Conservation (phyloP, 2,888 invertebrate genomes). For the Luperina nickerlii region DNA sequence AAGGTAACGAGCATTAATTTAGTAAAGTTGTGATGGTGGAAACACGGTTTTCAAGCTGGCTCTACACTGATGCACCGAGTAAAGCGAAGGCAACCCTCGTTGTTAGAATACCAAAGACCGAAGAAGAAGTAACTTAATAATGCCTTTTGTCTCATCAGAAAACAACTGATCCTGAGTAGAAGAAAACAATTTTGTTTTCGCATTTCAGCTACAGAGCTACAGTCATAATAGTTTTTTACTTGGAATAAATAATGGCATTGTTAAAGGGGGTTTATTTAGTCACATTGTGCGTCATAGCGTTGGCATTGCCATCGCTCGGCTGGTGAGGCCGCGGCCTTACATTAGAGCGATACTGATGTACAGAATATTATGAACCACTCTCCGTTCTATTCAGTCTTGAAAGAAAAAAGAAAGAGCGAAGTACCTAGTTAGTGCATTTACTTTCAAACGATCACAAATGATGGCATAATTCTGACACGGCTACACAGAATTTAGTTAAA, state of each 20-base stretch:
- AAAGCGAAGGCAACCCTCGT: not conserved
- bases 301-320: not conserved
- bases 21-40: slow-evolving; percentile 31
- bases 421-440: slow-evolving; percentile 8
- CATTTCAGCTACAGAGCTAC: slow-evolving; percentile 16
- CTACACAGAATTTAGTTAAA: not conserved
- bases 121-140: slow-evolving; percentile 39
- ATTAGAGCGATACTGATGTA: slow-evolving; percentile 9
- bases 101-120: slow-evolving; percentile 3
- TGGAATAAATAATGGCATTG: slow-evolving; percentile 16
- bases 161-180: slow-evolving; percentile 37
- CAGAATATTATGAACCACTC: slow-evolving; percentile 26
- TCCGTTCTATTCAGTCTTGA: slow-evolving; percentile 6
- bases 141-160: slow-evolving; percentile 43
- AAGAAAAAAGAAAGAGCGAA: not conserved
- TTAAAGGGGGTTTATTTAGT: slow-evolving; percentile 31
- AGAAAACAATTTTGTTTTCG: slow-evolving; percentile 43
- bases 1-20: slow-evolving; percentile 56
- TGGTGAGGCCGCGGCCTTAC: slow-evolving; percentile 13
- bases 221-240: slow-evolving; percentile 37
- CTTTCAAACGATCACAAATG: slow-evolving; percentile 8
- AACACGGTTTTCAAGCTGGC: slow-evolving; percentile 41
- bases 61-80: slow-evolving; percentile 26
- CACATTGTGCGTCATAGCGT: slow-evolving; percentile 34
- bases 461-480: not conserved